phyloP scores from a whole-genome alignment of 2,888 invertebrate genomes.

The Platerodrilus igneus region DNA sequence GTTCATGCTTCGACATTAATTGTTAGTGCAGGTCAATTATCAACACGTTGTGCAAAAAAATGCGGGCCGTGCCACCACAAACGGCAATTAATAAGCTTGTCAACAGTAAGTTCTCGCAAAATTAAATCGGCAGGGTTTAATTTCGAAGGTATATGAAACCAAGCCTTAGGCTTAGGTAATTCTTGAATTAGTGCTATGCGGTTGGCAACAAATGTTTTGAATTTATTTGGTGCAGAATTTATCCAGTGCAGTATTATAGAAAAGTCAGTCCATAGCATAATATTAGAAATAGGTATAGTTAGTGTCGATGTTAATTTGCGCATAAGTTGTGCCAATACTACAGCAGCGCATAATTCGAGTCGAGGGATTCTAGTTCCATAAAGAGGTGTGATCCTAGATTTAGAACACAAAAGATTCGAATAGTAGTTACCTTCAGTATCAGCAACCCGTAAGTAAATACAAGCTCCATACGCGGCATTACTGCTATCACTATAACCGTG shows the following conservation, averaged over 20 bases:
- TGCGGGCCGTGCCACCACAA: constrained; percentile 19
- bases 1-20: constrained; percentile 1
- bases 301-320: constrained; percentile 6
- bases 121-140: constrained; percentile 20
- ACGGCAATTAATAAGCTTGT: constrained; percentile 24
- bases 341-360: constrained; percentile 16
- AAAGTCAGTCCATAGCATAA: constrained; percentile 20
- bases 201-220: constrained; percentile 23
- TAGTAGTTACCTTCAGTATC: constrained; percentile 11
- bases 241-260: constrained; percentile 25
- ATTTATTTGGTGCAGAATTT: constrained; percentile 11
- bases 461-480: constrained; percentile 26
- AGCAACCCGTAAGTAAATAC: constrained; percentile 19
- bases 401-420: constrained; percentile 11
- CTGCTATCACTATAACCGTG: constrained; percentile 32
- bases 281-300: background rate
- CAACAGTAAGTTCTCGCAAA: constrained; percentile 7
- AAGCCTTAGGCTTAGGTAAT: constrained; percentile 2
- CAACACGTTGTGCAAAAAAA: constrained; percentile 19
- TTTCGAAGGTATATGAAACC: constrained; percentile 14
- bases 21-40: constrained; percentile 21
- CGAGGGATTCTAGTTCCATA: constrained; percentile 13
- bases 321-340: constrained; percentile 11
- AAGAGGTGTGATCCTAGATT: constrained; percentile 17
- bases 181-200: constrained; percentile 17